phyloP scores from a whole-genome alignment of 2,113 vertebrate genomes.

The Syngnathoides biaculeatus region DNA sequence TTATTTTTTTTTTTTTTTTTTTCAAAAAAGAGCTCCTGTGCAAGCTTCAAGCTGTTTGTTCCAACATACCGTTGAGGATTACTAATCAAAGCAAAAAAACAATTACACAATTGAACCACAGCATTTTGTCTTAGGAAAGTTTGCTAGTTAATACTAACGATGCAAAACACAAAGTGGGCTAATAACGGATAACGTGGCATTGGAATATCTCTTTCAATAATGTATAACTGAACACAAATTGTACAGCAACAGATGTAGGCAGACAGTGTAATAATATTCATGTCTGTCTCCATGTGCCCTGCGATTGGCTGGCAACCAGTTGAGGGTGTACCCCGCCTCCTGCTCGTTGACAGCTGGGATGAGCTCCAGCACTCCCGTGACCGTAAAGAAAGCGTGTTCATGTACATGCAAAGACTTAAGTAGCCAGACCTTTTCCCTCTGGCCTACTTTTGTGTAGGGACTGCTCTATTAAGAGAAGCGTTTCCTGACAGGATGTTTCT shows the following conservation, averaged over 20 bases:
- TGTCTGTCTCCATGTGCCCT: too few relatives aligned
- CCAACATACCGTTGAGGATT: too few relatives aligned
- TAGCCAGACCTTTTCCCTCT: slow-evolving; percentile 17
- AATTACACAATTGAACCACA: too few relatives aligned
- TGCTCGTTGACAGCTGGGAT: too few relatives aligned
- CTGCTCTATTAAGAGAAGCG: slow-evolving; percentile 66
- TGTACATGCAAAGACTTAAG: background rate
- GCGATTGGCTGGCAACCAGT: too few relatives aligned
- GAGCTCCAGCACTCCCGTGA: too few relatives aligned
- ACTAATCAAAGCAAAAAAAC: too few relatives aligned
- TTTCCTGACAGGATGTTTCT: slow-evolving; percentile 83
- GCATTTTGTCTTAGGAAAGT: too few relatives aligned
- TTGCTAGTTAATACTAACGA: too few relatives aligned
- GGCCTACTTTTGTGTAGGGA: slow-evolving; percentile 40
- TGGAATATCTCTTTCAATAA: background rate
- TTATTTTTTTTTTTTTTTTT: too few relatives aligned
- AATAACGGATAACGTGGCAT: background rate
- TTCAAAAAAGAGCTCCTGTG: background rate
- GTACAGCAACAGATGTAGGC: background rate
- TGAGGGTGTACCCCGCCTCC: too few relatives aligned
- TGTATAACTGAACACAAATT: background rate
- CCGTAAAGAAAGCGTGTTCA: background rate
- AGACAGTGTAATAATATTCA: background rate
- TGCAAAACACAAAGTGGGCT: too few relatives aligned
- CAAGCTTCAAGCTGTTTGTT: background rate